Base-by-base conservation (phyloP, 2,888 invertebrate genomes). In the Sesia apiformis region DNA sequence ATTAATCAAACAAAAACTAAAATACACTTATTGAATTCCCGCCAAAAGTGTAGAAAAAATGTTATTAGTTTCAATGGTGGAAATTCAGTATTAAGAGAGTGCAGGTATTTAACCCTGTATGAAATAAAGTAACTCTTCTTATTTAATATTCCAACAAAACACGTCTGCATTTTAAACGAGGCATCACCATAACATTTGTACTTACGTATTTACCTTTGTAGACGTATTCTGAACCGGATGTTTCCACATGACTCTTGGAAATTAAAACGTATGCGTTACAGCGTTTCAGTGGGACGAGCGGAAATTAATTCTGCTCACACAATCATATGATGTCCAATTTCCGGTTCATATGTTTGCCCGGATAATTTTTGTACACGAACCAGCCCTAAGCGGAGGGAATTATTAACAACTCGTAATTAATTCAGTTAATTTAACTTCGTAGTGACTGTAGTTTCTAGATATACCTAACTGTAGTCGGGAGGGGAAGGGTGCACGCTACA, bases 241-340 rank as follows among this genome's bases (percentile, higher is more conserved):
- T 4, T 23, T 8, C 46, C 58, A 50, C 52, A 58, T 59, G 59
- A 65, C 63, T 61, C 52, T 56, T 59, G 62, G 60, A 65, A 71
- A 74, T 68, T 70, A 69, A 72, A 74, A 73, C 46, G 46, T 46
- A 7, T 46, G 46, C 7, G 23, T 46, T 46, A 46, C 23, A 65
- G 59, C 66, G 63, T 69, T 66, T 61, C 62, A 61, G 56, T 57
- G 58, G 52, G 58, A 64, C 58, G 59, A 56, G 65, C 76, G 76
- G 77, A 78, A 70, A 80, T 81, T 75, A 79, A 74, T 73, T 68
- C 63, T 59, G 68, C 65, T 62, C 65, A 61, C 61, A 69, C 74
- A 71, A 74, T 78, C 69, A 65, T 65, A 60, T 74, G 71, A 74
- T 74, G 67, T 54, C 53, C 58, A 64, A 56, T 65, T 63, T 67